Evolutionary conservation across 2,113 vertebrate genomes (phyloP), one percentile per base, ranked within the genome.

Genomic region (Perognathus longimembris): DNA sequence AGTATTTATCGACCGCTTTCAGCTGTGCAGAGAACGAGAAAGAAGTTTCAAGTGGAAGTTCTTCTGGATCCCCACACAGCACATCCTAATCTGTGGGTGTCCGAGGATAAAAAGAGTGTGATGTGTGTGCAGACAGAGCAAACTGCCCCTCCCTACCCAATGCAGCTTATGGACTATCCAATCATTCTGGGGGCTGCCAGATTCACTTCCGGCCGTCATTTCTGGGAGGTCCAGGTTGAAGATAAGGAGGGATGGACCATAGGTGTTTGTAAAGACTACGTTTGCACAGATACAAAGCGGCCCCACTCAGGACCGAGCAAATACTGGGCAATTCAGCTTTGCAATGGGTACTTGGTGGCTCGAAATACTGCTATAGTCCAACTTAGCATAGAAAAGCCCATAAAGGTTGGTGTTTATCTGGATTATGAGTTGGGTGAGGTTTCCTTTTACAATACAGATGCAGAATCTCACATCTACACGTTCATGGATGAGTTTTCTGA

Each of bases 391-490:
- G 76, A 70, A 45, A 90, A 91, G 34, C 86, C 90, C 21, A 91
- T 50, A 20, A 38, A 42, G 6, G 57, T 85, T 45, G 93, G 80
- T 1, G 38, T 95, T 24, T 95, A 92, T 50, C 80, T 96, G 66
- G 85, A 93, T 70, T 94, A 79, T 40, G 93, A 96, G 12, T 80
- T 95, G 45, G 93, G 80, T 1, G 20, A 79, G 7, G 5, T 96
- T 42, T 96, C 92, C 6, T 96, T 95, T 88, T 93, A 95, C 69
- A 90, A 69, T 42, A 73, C 88, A n/a, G 93, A 86, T 24, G 94
- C 90, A 73, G 89, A 36, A 32, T 90, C 91, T 83, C 94, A 93
- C 34, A 85, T 96, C 57, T 75, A 89, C 78, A 95, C 96, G 36
- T 94, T 61, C 57, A 80, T 17, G 11, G 64, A 89, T 2, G 80